Evolutionary conservation across 2,888 invertebrate species (phyloP).

Genomic region (Megalurothrips usitatus): DNA sequence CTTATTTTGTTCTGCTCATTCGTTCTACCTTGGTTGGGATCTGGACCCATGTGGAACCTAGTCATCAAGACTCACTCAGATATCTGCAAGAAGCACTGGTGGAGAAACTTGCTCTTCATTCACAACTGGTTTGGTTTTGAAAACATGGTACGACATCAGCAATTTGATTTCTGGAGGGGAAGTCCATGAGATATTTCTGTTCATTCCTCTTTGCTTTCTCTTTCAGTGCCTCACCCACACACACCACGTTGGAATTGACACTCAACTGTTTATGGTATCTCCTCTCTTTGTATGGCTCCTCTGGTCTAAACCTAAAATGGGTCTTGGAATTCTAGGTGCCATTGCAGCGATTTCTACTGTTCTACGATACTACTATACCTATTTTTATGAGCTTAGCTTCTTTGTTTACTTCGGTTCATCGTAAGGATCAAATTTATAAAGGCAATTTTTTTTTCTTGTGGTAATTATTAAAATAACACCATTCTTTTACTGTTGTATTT

Average conservation of each 20-base stretch:
- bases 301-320: conserved; percentile 58
- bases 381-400: conserved; percentile 56
- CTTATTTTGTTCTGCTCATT: conserved; percentile 64
- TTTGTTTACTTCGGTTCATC: conserved; percentile 65
- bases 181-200: not conserved
- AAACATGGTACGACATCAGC: conserved; percentile 54
- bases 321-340: conserved; percentile 47
- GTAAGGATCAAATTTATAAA: conserved; percentile 48
- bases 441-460: conserved; percentile 27
- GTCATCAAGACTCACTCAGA: conserved; percentile 63
- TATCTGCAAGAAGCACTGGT: conserved; percentile 64
- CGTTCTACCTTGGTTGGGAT: conserved; percentile 57
- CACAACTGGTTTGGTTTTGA: conserved; percentile 69
- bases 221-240: conserved; percentile 65
- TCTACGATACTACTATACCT: conserved; percentile 59
- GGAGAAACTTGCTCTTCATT: conserved; percentile 65
- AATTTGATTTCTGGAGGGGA: conserved; percentile 3
- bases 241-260: conserved; percentile 67
- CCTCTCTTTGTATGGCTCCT: conserved; percentile 56
- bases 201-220: conserved; percentile 31
- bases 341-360: conserved; percentile 55
- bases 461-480: not conserved
- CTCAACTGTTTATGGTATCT: conserved; percentile 60
- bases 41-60: conserved; percentile 66
- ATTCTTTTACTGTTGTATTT: conserved; percentile 36